phyloP scores from a whole-genome alignment of 1,140 invertebrate species.

The Achatina immaculata region DNA sequence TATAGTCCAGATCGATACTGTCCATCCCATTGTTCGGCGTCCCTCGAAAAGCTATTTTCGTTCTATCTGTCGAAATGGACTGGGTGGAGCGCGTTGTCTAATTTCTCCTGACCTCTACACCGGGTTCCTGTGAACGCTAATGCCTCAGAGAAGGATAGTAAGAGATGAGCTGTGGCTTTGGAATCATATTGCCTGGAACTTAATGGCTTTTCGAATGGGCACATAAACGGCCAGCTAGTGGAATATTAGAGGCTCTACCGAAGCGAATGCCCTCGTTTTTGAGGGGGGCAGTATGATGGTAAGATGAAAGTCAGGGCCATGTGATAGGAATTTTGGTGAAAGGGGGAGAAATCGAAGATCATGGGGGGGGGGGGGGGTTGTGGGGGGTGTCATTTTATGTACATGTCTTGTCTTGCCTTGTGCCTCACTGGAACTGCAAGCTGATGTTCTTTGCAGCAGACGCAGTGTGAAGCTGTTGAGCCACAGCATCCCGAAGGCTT shows the following conservation, averaged over 20 bases:
- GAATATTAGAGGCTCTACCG: constrained; percentile 10
- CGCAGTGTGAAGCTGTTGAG: no score
- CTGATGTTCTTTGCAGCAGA: no score
- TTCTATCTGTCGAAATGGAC: not conserved
- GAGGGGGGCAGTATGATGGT: not conserved
- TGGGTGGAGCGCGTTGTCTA: not conserved
- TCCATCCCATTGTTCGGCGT: not conserved
- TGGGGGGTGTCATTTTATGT: no score
- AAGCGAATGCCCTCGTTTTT: constrained; percentile 13
- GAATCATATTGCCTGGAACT: constrained; percentile 16
- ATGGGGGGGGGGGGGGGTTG: not conserved
- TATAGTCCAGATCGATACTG: not conserved
- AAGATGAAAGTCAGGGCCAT: not conserved
- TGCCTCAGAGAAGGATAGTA: not conserved
- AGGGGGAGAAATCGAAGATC: not conserved
- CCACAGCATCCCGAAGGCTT: no score
- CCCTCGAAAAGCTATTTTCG: not conserved
- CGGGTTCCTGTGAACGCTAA: not conserved
- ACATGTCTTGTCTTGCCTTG: no score
- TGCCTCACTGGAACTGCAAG: no score
- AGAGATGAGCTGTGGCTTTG: not conserved
- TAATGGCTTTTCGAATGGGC: constrained; percentile 16
- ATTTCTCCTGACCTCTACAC: not conserved
- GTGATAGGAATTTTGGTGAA: no score
- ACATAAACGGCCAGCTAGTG: constrained; percentile 1